phyloP scores from a whole-genome alignment of 2,113 vertebrate species.

The Onychostruthus taczanowskii region DNA sequence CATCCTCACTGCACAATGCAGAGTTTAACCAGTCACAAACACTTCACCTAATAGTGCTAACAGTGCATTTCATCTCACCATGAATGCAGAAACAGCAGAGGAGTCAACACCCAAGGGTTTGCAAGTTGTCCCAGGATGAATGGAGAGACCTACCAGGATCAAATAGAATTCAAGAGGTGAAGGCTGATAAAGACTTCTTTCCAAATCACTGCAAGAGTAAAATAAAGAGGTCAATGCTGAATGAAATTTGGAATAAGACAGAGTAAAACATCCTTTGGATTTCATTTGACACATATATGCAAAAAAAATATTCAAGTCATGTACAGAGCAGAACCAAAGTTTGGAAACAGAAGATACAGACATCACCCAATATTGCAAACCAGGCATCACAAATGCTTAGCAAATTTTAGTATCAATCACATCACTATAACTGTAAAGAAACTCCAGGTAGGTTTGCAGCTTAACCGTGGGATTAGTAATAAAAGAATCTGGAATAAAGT shows the following conservation, averaged over 20 bases:
- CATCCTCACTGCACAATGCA: background rate
- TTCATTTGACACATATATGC: background rate
- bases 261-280: background rate
- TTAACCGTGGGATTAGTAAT: background rate
- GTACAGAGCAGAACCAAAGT: background rate
- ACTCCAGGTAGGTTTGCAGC: background rate
- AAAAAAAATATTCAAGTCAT: background rate
- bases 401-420: background rate
- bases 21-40: background rate
- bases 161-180: background rate
- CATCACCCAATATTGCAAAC: background rate
- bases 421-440: background rate
- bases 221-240: background rate
- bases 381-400: background rate
- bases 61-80: background rate
- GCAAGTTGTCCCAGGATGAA: background rate
- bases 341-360: background rate
- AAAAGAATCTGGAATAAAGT: background rate
- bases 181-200: background rate
- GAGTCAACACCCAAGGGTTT: background rate
- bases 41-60: background rate
- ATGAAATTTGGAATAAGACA: background rate
- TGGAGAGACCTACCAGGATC: background rate
- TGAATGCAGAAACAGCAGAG: background rate
- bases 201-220: background rate